These are phyloP conservation scores for Lordiphosa clarofinis DNA, from an alignment of 1,140 invertebrate genomes.

Conservation along the genomic window DNA sequence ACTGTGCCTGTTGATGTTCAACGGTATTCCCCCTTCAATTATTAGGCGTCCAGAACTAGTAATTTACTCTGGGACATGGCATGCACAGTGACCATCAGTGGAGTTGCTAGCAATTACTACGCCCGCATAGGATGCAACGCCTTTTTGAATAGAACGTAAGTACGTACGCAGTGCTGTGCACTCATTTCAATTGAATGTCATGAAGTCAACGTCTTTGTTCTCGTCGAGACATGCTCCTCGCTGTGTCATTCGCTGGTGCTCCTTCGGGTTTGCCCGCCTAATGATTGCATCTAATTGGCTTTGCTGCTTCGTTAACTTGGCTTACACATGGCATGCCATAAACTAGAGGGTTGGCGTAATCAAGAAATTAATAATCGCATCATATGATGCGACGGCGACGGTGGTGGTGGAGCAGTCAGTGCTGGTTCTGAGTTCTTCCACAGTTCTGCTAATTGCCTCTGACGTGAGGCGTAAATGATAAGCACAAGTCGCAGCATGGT, in stretches of 20 bases:
- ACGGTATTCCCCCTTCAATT: conserved; percentile 26
- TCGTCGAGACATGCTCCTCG: conserved; percentile 6
- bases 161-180: conserved; percentile 2
- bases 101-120: conserved; percentile 22
- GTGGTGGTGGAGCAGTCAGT: conserved; percentile 1
- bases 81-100: conserved; percentile 24
- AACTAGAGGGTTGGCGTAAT: conserved; percentile 49
- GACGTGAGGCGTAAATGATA: conserved; percentile 73
- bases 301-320: conserved; percentile 75
- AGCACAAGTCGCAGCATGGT: conserved; percentile 18
- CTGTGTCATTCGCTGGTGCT: conserved; percentile 44
- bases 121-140: conserved; percentile 31
- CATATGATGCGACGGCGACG: conserved; percentile 42
- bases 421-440: conserved; percentile 3
- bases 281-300: conserved; percentile 76
- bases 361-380: conserved; percentile 76
- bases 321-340: conserved; percentile 55
- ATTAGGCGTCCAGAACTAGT: conserved; percentile 21
- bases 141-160: conserved; percentile 1
- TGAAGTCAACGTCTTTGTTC: conserved; percentile 54
- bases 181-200: conserved; percentile 42
- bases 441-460: conserved; percentile 62
- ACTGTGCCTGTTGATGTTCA: too few relatives aligned
- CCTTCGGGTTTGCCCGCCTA: conserved; percentile 26
- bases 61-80: conserved; percentile 19